Evolutionary conservation across 2,113 vertebrate species (phyloP).

Genomic region (Peromyscus leucopus): DNA sequence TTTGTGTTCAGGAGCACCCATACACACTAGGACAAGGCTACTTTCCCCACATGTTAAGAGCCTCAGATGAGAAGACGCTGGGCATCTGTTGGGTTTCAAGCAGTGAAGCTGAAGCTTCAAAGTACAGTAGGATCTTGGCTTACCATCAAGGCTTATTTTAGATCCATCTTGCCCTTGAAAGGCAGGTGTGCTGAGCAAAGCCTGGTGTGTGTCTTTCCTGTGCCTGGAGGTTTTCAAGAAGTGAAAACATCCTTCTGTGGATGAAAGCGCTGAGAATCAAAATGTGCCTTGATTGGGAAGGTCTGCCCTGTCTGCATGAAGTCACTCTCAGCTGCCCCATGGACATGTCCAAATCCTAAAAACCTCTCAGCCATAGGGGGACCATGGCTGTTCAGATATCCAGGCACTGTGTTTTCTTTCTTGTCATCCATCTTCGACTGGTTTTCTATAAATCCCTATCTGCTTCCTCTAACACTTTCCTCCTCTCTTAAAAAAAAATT

Average conservation of each 20-base stretch:
- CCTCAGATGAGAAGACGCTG: background rate
- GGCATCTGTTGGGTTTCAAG: background rate
- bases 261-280: background rate
- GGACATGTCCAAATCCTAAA: background rate
- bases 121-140: background rate
- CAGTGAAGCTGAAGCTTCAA: too few relatives aligned
- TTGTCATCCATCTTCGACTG: background rate
- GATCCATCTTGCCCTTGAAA: background rate
- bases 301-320: background rate
- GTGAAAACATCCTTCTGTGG: background rate
- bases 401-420: background rate
- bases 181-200: background rate
- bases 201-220: background rate
- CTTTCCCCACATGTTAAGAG: background rate
- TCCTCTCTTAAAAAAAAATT: background rate
- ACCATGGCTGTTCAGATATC: background rate
- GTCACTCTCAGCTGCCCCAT: background rate
- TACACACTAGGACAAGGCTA: background rate
- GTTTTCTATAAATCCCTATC: background rate
- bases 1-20: background rate
- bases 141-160: background rate
- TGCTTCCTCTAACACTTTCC: background rate
- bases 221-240: slow-evolving; percentile 3
- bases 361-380: rapidly evolving
- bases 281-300: background rate